A percentile compares a stretch with the other conserved stretches of the same genome.
phyloP scores from a whole-genome alignment of 1,140 invertebrate genomes.

The Pseudomyrmex flavicornis region DNA sequence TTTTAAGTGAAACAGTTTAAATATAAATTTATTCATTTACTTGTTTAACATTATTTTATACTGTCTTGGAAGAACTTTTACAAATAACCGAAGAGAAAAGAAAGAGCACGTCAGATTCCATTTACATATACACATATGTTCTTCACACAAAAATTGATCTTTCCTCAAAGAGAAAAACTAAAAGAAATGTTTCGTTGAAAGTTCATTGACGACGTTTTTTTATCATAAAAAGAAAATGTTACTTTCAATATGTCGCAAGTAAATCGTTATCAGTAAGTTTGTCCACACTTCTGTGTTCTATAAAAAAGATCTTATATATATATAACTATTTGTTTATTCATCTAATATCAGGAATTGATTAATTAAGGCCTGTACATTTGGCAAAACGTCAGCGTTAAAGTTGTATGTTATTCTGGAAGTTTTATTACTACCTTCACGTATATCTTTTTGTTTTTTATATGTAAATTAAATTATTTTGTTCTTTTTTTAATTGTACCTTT shows the following conservation, averaged over 20 bases:
- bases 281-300: not conserved
- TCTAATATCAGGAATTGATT: conserved; percentile 50
- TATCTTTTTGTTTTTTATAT: not conserved
- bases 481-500: no score
- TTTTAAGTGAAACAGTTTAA: conserved; percentile 23
- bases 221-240: conserved; percentile 44
- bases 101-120: conserved; percentile 40
- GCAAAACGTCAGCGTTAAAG: conserved; percentile 46
- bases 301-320: conserved; percentile 52
- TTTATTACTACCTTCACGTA: not conserved
- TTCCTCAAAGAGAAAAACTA: conserved; percentile 21
- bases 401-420: conserved; percentile 2
- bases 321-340: conserved; percentile 30
- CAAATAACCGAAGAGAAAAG: not conserved
- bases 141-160: no score
- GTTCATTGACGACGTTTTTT: conserved; percentile 45
- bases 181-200: conserved; percentile 44
- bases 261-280: conserved; percentile 38
- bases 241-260: conserved; percentile 49
- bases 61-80: conserved; percentile 6
- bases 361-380: conserved; percentile 67
- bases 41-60: conserved; percentile 2
- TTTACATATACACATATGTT: conserved; percentile 25
- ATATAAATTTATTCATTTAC: not conserved
- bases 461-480: not conserved